These are phyloP conservation scores for Aleiodes sp. DNA, from an alignment of 1,140 invertebrate genomes.

Conservation along the genomic window DNA sequence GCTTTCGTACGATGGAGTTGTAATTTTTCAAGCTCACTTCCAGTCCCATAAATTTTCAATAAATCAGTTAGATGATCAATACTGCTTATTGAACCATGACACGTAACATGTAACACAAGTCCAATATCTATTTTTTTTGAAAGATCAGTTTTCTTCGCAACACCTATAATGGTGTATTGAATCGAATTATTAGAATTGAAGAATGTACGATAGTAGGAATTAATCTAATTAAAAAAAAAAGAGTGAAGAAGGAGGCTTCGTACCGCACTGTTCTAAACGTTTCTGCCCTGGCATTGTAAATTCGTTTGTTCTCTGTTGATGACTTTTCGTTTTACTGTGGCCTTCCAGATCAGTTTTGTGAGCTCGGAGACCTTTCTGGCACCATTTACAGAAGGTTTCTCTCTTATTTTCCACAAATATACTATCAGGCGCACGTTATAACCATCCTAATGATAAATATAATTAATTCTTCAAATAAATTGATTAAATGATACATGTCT, in stretches of 20 bases:
- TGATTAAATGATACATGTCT: background rate
- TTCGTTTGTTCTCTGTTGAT: background rate
- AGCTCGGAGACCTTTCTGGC: background rate
- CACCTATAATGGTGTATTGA: background rate
- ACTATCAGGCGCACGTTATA: background rate
- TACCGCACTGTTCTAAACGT: background rate
- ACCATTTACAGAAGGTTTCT: slow-evolving; percentile 18
- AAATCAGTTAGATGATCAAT: background rate
- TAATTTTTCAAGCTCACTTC: slow-evolving; percentile 36
- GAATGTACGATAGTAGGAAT: background rate
- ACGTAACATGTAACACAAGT: background rate
- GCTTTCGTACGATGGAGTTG: slow-evolving; percentile 54
- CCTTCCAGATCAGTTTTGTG: slow-evolving; percentile 8
- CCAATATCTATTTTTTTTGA: background rate
- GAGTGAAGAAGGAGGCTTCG: too few species aligned
- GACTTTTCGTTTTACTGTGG: background rate
- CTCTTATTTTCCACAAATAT: background rate
- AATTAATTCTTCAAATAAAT: background rate
- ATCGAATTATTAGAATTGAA: background rate
- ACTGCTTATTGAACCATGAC: background rate
- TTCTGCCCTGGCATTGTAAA: background rate
- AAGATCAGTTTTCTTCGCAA: background rate
- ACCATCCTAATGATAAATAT: slow-evolving; percentile 11
- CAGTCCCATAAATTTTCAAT: slow-evolving; percentile 12
- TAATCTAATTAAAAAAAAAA: too few species aligned